Percentiles rank a stretch among this genome's conserved stretches.
phyloP scores from a whole-genome alignment of 1,140 invertebrate genomes.

The Pararge aegeria region DNA sequence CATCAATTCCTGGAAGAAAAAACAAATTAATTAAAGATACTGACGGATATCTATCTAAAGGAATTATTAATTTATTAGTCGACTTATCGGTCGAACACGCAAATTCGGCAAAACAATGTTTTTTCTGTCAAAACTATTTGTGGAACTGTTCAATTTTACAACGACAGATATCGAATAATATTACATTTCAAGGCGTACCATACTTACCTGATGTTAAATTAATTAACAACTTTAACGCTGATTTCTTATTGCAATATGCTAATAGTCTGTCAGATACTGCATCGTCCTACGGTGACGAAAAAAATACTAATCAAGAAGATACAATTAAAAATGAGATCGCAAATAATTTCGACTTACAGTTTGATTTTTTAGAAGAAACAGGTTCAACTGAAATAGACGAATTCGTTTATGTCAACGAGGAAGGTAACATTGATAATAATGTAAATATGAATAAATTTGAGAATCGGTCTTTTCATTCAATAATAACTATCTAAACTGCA shows the following conservation, averaged over 20 bases:
- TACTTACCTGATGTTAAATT: conserved; percentile 53
- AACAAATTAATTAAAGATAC: too few species aligned
- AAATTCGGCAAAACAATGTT: too few species aligned
- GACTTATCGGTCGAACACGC: too few species aligned
- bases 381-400: conserved; percentile 21
- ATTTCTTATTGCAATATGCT: conserved; percentile 36
- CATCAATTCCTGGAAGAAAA: too few species aligned
- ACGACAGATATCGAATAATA: too few species aligned
- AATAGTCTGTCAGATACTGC: conserved; percentile 23
- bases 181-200: not conserved
- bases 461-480: too few species aligned
- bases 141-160: too few species aligned
- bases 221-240: conserved; percentile 46
- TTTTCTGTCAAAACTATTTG: too few species aligned
- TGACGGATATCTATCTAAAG: too few species aligned
- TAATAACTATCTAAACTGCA: too few species aligned
- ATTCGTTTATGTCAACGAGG: not conserved
- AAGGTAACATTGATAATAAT: conserved; percentile 30
- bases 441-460: too few species aligned
- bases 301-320: conserved; percentile 14
- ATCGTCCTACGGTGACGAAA: not conserved
- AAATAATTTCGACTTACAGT: conserved; percentile 46
- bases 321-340: not conserved
- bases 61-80: too few species aligned
- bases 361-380: conserved; percentile 32